phyloP scores from a whole-genome alignment of 2,113 vertebrate genomes.

The Tyrannus savana region DNA sequence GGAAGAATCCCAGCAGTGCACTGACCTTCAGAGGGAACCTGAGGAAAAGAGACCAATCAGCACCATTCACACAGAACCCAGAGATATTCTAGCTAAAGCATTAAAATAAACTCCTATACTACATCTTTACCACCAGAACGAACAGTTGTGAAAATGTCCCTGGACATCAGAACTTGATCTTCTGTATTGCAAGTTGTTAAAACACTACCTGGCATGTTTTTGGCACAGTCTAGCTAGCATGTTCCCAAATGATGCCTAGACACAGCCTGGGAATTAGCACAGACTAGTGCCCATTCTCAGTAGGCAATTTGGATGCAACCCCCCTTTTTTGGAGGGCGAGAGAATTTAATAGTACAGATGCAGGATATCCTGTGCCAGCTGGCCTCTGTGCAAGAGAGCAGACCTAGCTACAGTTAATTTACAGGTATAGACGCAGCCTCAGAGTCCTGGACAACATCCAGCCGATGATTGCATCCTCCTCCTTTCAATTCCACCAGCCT shows the following conservation, averaged over 20 bases:
- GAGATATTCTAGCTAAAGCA: neutral
- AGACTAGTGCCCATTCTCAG: slow-evolving; percentile 42
- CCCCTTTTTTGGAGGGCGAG: slow-evolving; percentile 8
- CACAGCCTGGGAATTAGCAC: slow-evolving; percentile 33
- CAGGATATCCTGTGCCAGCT: slow-evolving; percentile 63
- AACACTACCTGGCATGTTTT: slow-evolving; percentile 28
- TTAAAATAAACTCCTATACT: neutral
- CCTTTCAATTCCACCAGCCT: slow-evolving; percentile 17
- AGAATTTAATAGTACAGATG: slow-evolving; percentile 58
- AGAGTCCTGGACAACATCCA: slow-evolving; percentile 43
- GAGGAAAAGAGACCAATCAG: neutral
- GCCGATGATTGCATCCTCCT: neutral
- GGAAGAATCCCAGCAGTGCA: neutral
- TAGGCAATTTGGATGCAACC: slow-evolving; percentile 31
- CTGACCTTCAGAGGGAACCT: neutral
- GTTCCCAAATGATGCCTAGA: slow-evolving; percentile 22
- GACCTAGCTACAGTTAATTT: slow-evolving; percentile 63
- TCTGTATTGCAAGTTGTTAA: slow-evolving; percentile 3
- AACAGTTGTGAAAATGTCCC: neutral
- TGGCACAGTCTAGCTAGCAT: neutral
- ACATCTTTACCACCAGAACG: neutral
- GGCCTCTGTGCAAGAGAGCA: slow-evolving; percentile 45
- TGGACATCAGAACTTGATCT: neutral
- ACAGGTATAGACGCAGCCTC: slow-evolving; percentile 54
- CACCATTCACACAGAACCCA: neutral